phyloP scores from a whole-genome alignment of 1,140 invertebrate genomes.

The Ptiloglossa arizonensis region DNA sequence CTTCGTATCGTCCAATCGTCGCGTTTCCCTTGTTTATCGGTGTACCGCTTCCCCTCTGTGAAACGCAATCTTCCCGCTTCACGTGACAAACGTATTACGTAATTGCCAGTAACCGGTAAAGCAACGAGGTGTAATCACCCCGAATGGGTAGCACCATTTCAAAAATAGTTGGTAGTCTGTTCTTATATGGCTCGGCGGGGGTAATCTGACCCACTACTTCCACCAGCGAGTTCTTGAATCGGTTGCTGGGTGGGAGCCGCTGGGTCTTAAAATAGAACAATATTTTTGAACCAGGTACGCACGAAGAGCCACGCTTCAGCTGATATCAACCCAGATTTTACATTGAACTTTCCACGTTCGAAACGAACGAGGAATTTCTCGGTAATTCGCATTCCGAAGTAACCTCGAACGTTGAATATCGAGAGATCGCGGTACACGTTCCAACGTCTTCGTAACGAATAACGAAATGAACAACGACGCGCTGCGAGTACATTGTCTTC shows the following conservation, averaged over 20 bases:
- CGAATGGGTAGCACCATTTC: conserved; percentile 68
- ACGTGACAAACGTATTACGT: conserved; percentile 40
- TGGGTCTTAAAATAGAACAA: conserved; percentile 74
- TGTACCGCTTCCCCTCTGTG: background rate
- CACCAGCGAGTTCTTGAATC: conserved; percentile 59
- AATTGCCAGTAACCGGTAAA: conserved; percentile 33
- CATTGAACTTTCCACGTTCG: background rate
- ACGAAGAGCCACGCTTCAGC: conserved; percentile 35
- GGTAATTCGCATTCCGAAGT: background rate
- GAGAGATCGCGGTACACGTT: no score
- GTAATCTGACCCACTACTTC: conserved; percentile 76
- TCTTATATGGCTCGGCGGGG: conserved; percentile 80
- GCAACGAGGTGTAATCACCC: conserved; percentile 39
- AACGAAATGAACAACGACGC: no score
- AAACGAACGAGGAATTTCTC: background rate
- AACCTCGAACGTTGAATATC: no score
- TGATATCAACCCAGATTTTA: conserved; percentile 66
- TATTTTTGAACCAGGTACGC: conserved; percentile 76
- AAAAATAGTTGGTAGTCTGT: conserved; percentile 78
- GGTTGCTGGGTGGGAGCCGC: conserved; percentile 59
- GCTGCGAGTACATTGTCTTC: no score
- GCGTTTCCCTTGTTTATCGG: background rate
- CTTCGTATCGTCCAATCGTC: no score
- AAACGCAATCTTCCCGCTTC: background rate
- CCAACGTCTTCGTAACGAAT: no score